A percentile compares a stretch with the other conserved stretches of the same genome.
Evolutionary conservation across 2,888 invertebrate species (phyloP).

Genomic region (Ormyrus rosae): DNA sequence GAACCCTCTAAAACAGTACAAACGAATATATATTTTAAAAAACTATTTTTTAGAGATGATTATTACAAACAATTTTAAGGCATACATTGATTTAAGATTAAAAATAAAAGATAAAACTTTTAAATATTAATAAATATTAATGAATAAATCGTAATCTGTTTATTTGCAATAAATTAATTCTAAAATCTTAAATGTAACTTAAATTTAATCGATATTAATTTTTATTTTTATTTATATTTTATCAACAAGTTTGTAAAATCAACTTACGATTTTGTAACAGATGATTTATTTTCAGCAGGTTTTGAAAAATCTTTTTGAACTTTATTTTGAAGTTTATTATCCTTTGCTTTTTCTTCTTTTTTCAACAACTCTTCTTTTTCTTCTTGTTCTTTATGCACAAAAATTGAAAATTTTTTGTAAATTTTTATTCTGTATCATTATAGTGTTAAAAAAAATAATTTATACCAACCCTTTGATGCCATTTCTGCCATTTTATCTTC

Average conservation of each 20-base stretch:
- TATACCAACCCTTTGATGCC: constrained; percentile 71
- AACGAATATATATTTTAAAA: not conserved
- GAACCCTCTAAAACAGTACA: constrained; percentile 65
- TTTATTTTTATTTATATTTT: not conserved
- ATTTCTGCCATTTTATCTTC: constrained; percentile 73
- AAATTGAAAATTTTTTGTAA: constrained; percentile 20
- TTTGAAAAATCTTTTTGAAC: constrained; percentile 29
- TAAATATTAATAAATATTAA: no score
- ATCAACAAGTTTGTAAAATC: not conserved
- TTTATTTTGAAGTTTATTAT: constrained; percentile 1
- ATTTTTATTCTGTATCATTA: constrained; percentile 2
- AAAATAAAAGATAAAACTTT: no score
- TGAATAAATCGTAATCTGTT: no score
- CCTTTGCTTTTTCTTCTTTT: constrained; percentile 38
- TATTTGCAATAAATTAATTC: no score
- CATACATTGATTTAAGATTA: no score
- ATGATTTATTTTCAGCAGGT: constrained; percentile 56
- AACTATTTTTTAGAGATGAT: not conserved
- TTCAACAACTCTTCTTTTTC: constrained; percentile 52
- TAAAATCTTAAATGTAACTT: no score
- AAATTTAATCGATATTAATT: not conserved
- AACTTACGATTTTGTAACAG: constrained; percentile 61
- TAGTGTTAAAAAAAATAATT: constrained; percentile 17
- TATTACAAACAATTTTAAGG: no score
- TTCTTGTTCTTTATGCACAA: constrained; percentile 55